These are phyloP conservation scores for Toxonevra muliebris DNA, from an alignment of 2,888 invertebrate genomes.

Conservation along the genomic window DNA sequence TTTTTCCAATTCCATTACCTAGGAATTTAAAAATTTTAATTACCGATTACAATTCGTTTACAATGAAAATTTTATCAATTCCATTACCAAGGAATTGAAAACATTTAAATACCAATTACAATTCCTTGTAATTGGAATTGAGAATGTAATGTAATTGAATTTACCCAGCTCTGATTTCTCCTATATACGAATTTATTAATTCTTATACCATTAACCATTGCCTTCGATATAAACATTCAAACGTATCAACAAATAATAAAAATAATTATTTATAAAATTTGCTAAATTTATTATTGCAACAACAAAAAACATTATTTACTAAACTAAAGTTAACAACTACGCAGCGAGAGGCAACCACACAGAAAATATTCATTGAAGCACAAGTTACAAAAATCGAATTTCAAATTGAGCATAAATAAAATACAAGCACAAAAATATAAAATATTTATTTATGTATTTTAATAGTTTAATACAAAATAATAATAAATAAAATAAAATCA, in stretches of 20 bases:
- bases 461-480: constrained; percentile 57
- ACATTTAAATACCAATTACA: too few relatives aligned
- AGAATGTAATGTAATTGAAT: too few relatives aligned
- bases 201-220: constrained; percentile 7
- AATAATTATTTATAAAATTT: constrained; percentile 23
- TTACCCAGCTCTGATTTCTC: not conserved
- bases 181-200: not conserved
- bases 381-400: constrained; percentile 22
- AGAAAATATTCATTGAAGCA: constrained; percentile 34
- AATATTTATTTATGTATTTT: constrained; percentile 52
- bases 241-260: constrained; percentile 7
- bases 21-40: too few relatives aligned
- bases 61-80: too few relatives aligned
- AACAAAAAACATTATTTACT: constrained; percentile 29
- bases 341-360: constrained; percentile 24
- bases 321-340: constrained; percentile 32
- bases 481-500: constrained; percentile 57
- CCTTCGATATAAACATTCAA: not conserved
- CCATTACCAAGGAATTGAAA: too few relatives aligned
- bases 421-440: constrained; percentile 23
- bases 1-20: too few relatives aligned
- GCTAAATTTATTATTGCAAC: constrained; percentile 23
- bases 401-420: constrained; percentile 27
- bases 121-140: too few relatives aligned
- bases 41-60: too few relatives aligned